These are phyloP conservation scores for Tachysurus fulvidraco DNA, from an alignment of 2,113 vertebrate genomes.

Conservation along the genomic window DNA sequence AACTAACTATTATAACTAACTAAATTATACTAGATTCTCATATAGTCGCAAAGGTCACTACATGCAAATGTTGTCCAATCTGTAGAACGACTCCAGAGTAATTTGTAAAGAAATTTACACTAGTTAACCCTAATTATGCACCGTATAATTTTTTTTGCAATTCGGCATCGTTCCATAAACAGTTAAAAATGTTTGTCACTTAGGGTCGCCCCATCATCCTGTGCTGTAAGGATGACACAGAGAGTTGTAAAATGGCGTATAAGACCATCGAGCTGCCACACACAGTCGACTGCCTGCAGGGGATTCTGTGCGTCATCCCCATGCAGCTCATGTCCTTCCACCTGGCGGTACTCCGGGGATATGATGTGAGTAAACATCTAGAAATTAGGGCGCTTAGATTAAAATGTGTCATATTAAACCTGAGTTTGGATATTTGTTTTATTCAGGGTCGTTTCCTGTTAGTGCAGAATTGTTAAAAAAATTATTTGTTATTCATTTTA, in stretches of 20 bases:
- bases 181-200: neutral
- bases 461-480: neutral
- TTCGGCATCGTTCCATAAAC: neutral
- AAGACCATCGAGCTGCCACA: slow-evolving; percentile 89
- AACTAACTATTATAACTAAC: too few relatives aligned
- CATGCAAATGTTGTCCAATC: neutral
- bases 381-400: neutral
- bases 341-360: slow-evolving; percentile 92
- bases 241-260: slow-evolving; percentile 84
- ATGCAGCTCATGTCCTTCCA: slow-evolving; percentile 95
- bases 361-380: slow-evolving; percentile 78
- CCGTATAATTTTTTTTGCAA: neutral
- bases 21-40: too few relatives aligned
- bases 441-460: neutral
- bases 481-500: neutral
- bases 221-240: slow-evolving; percentile 86
- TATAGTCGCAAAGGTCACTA: neutral
- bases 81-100: neutral
- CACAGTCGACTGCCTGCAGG: slow-evolving; percentile 94
- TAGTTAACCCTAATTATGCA: neutral
- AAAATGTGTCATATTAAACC: neutral
- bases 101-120: neutral
- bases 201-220: slow-evolving; percentile 95
- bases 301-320: slow-evolving; percentile 90
- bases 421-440: neutral